Base-by-base conservation (phyloP, 2,797 vertebrate genomes). In the Ptychadena robeensis region DNA sequence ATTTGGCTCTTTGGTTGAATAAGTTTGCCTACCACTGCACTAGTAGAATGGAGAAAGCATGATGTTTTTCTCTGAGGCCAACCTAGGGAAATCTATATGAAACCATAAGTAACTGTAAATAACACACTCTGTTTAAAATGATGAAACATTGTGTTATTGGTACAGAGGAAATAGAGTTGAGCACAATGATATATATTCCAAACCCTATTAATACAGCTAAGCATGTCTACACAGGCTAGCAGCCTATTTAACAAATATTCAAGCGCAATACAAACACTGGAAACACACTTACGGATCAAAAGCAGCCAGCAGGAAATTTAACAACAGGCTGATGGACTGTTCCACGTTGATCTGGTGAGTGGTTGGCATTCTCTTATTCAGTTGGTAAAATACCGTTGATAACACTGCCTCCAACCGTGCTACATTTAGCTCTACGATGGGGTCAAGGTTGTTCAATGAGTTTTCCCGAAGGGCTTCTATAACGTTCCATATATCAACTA, bases 401-500 rank as follows among this genome's bases (percentile, higher is more conserved):
- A 99, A 91, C 79, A 98, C 96, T 74, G 96, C 96, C 87, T 99
- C 96, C 48, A 99, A 90, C 73, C 96, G 96, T 83, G 96, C 93
- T 91, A 97, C 96, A 0, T 94, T 96, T 88, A 99, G 93, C 77
- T 99, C 96, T 0, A 92, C 91, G 87, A 69, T 96, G 87, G 96
- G 95, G 82, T 99, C 97, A 92, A 97, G 90, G 89, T 94, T 94
- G 94, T 97, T 98, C 83, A 99, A 92, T 12, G 96, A 95, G 0
- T 96, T 98, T 91, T 99, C 98, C 82, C 97, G 89, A 89, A 99
- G 93, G 38, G 97, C 97, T 93, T 99, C 98, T 30, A 99, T 98
- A 87, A 99, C 91, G 1, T 99, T 99, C 98, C 98, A 99, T 86
- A 99, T 98, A 91, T 99, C 98, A 82, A 99, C 95, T 92, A 99